phyloP scores from a whole-genome alignment of 2,888 invertebrate species.

The Tetramorium bicarinatum region DNA sequence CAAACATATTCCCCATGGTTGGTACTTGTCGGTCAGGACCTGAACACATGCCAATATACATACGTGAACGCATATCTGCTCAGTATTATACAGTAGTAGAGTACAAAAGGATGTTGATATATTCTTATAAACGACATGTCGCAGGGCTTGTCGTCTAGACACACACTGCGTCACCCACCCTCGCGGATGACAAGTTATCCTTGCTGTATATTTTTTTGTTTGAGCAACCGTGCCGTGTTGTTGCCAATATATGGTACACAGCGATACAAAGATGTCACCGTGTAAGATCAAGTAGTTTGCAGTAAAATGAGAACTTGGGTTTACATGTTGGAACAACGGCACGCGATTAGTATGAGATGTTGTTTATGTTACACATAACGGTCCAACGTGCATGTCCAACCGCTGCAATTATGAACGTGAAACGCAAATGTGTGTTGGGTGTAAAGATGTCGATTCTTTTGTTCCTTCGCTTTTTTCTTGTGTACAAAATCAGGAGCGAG shows the following conservation, averaged over 20 bases:
- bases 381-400: too few relatives aligned
- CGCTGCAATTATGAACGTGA: too few relatives aligned
- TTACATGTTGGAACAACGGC: not conserved
- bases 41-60: constrained; percentile 77
- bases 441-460: not conserved
- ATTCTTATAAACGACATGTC: not conserved
- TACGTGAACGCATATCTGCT: too few relatives aligned
- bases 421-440: not conserved
- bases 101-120: not conserved
- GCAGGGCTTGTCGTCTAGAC: not conserved
- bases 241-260: not conserved
- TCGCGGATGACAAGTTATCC: not conserved
- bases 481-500: not conserved
- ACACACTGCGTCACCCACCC: not conserved
- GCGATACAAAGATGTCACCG: not conserved
- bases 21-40: constrained; percentile 87
- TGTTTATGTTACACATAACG: too few relatives aligned
- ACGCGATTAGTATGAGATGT: not conserved
- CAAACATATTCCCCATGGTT: constrained; percentile 99
- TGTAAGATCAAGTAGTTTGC: not conserved
- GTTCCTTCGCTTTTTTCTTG: not conserved
- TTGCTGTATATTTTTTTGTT: not conserved
- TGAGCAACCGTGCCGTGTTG: too few relatives aligned
- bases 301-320: not conserved
- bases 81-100: not conserved